phyloP scores from a whole-genome alignment of 2,797 vertebrate species.

The Acrossocheilus wenchowensis region DNA sequence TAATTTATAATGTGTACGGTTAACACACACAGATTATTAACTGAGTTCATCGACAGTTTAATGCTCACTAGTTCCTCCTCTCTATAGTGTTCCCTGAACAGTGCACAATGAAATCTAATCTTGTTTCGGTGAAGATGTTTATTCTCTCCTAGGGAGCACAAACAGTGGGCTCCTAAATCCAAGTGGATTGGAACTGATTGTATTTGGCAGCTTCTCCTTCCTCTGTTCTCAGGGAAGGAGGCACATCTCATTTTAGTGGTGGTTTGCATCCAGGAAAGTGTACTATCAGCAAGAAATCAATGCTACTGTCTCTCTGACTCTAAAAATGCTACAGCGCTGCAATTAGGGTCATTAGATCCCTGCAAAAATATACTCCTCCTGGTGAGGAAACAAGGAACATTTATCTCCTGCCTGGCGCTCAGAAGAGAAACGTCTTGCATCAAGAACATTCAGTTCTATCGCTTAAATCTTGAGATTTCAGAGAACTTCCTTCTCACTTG shows the following conservation, averaged over 20 bases:
- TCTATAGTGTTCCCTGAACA: not conserved
- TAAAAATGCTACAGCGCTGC: slow-evolving; percentile 67
- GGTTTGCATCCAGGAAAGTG: slow-evolving; percentile 18
- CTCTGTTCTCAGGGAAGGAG: not conserved
- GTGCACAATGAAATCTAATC: not conserved
- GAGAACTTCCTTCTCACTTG: slow-evolving; percentile 21
- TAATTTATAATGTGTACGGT: not conserved
- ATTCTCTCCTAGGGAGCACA: slow-evolving; percentile 11
- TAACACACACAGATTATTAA: not conserved
- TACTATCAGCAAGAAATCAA: slow-evolving; percentile 20
- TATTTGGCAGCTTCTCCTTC: slow-evolving; percentile 14
- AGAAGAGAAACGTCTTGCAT: slow-evolving; percentile 44
- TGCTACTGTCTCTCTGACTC: slow-evolving; percentile 42
- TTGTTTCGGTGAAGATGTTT: slow-evolving; percentile 21
- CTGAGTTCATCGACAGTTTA: not conserved
- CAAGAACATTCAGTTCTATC: slow-evolving; percentile 50
- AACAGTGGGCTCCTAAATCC: slow-evolving; percentile 6
- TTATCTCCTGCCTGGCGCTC: slow-evolving; percentile 49
- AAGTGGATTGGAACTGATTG: slow-evolving; percentile 28
- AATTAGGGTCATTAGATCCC: slow-evolving; percentile 70
- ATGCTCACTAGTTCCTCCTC: not conserved
- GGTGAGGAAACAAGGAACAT: slow-evolving; percentile 64
- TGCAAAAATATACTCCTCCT: slow-evolving; percentile 72
- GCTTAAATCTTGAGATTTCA: slow-evolving; percentile 36
- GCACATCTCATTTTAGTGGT: not conserved